phyloP scores from a whole-genome alignment of 1,140 invertebrate genomes.

The Aporrectodea caliginosa region DNA sequence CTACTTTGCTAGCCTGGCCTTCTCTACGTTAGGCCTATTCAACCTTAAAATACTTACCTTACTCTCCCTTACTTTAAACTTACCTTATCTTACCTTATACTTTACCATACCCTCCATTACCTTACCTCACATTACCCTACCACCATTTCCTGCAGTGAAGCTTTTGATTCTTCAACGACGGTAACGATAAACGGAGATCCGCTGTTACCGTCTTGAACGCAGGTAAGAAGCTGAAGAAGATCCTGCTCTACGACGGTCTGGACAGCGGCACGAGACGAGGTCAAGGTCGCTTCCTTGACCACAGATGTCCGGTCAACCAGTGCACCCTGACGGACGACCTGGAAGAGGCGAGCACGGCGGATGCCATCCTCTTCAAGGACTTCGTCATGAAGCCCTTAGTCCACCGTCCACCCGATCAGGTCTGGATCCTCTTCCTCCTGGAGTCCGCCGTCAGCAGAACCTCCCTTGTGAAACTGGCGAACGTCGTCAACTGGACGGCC shows the following conservation, averaged over 20 bases:
- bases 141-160: too few species aligned
- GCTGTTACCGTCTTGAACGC: too few species aligned
- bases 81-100: too few species aligned
- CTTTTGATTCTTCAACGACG: too few species aligned
- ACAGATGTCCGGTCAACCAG: constrained; percentile 11
- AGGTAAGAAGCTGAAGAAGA: neutral
- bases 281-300: neutral
- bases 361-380: constrained; percentile 19
- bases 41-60: too few species aligned
- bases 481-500: constrained; percentile 91
- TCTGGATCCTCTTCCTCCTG: constrained; percentile 67
- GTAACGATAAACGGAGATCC: too few species aligned
- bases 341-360: neutral
- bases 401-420: constrained; percentile 4
- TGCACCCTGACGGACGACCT: constrained; percentile 7
- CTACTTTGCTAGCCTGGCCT: too few species aligned
- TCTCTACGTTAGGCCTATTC: too few species aligned
- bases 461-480: constrained; percentile 62
- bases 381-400: constrained; percentile 11
- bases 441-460: constrained; percentile 62
- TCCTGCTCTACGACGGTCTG: constrained; percentile 4
- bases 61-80: too few species aligned
- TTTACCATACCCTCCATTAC: too few species aligned
- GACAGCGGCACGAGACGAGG: neutral
- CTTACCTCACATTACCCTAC: too few species aligned